These are phyloP conservation scores for Coluber constrictor DNA, from an alignment of 2,797 vertebrate species.

Conservation along the genomic window DNA sequence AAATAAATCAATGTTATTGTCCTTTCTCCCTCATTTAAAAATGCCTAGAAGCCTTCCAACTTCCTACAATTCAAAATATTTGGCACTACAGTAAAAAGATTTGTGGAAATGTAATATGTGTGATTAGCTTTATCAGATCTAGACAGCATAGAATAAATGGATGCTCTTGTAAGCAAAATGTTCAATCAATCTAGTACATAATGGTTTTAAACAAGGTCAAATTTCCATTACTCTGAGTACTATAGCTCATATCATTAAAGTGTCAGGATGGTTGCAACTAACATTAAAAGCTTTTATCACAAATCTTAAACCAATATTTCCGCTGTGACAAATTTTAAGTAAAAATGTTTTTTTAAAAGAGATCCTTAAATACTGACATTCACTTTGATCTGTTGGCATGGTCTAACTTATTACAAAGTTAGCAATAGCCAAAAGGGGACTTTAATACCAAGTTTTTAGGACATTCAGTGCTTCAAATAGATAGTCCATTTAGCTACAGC, in stretches of 20 bases:
- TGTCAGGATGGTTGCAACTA: constrained; percentile 39
- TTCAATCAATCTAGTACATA: constrained; percentile 34
- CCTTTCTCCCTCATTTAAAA: constrained; percentile 41
- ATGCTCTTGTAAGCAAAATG: constrained; percentile 43
- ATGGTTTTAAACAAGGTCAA: constrained; percentile 30
- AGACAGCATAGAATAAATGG: constrained; percentile 48
- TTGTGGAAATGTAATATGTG: constrained; percentile 27
- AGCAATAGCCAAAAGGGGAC: constrained; percentile 1
- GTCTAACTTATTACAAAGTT: neutral
- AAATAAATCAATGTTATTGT: constrained; percentile 35
- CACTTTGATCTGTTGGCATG: neutral
- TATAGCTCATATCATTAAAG: constrained; percentile 49
- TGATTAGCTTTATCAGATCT: constrained; percentile 49
- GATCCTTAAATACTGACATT: neutral
- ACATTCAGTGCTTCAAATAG: neutral
- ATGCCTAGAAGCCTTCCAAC: constrained; percentile 52
- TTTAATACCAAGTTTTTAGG: neutral
- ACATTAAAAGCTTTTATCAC: constrained; percentile 18
- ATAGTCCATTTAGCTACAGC: neutral
- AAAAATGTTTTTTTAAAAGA: neutral
- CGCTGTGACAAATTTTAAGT: neutral
- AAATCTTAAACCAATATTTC: constrained; percentile 41
- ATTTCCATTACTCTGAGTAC: constrained; percentile 43
- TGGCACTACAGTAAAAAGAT: constrained; percentile 49
- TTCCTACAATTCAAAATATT: constrained; percentile 54